phyloP scores from a whole-genome alignment of 2,113 vertebrate genomes.

The Cisticola juncidis region DNA sequence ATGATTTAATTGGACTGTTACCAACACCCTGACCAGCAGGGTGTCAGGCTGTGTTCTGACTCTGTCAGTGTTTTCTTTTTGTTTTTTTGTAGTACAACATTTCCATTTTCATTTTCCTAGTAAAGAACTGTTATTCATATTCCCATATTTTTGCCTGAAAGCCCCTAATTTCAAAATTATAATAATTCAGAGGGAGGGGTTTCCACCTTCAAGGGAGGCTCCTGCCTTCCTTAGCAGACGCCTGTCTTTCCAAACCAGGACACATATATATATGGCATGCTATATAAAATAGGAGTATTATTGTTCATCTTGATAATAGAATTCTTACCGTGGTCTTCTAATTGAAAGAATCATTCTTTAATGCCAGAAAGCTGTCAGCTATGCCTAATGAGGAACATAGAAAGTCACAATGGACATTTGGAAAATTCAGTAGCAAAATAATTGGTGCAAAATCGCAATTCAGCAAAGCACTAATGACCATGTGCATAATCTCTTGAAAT shows the following conservation, averaged over 20 bases:
- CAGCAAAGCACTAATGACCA: not conserved
- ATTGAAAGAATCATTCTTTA: not conserved
- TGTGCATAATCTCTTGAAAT: not conserved
- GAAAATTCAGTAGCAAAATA: not conserved
- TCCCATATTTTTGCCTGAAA: not conserved
- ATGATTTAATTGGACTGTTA: not conserved
- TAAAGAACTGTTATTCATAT: not conserved
- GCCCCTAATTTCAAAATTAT: not conserved
- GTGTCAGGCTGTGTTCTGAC: not conserved
- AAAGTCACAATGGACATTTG: not conserved
- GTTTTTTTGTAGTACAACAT: not conserved
- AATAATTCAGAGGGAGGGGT: not conserved
- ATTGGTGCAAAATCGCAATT: not conserved
- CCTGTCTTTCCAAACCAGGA: not conserved
- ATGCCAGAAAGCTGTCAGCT: not conserved
- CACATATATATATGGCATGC: not conserved
- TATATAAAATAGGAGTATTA: not conserved
- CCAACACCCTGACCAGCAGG: not conserved
- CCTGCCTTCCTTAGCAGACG: not conserved
- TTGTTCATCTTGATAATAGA: not conserved
- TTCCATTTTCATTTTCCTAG: not conserved
- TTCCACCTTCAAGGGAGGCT: not conserved
- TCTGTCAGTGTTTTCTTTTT: not conserved
- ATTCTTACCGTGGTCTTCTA: not conserved
- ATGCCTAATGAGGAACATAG: not conserved